Percentiles rank a stretch among this genome's conserved stretches.
Evolutionary conservation across 2,797 vertebrate genomes (phyloP).

Genomic region (Dendrocincla tyrannina): DNA sequence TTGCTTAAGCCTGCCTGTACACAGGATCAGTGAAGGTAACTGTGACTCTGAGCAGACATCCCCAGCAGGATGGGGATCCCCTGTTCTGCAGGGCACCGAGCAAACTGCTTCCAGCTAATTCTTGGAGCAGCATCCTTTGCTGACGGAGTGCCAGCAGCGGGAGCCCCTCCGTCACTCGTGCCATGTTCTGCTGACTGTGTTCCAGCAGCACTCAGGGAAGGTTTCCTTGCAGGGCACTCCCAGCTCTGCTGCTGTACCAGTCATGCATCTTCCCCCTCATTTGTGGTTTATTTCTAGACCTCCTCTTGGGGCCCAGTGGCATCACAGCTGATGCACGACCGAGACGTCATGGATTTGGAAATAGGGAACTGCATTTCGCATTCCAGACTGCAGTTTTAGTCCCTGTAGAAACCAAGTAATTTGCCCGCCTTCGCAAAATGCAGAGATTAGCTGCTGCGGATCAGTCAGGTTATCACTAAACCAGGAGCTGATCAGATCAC

Average conservation of each 20-base stretch:
- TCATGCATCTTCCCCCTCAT: not conserved
- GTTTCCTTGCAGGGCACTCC: not conserved
- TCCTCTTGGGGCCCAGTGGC: not conserved
- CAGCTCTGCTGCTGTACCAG: not conserved
- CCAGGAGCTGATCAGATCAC: not conserved
- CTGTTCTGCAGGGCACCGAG: not conserved
- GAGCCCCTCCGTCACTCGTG: not conserved
- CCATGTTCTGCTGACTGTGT: not conserved
- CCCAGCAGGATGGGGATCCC: too few species aligned
- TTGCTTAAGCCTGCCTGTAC: not conserved
- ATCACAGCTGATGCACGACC: not conserved
- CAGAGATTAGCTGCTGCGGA: not conserved
- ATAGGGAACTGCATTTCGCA: not conserved
- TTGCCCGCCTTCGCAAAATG: not conserved
- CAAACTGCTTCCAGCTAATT: not conserved
- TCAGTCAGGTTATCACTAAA: not conserved
- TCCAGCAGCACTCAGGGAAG: not conserved
- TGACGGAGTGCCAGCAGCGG: not conserved
- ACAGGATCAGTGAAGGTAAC: not conserved
- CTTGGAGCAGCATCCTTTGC: not conserved
- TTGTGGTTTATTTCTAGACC: not conserved
- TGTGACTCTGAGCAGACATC: not conserved
- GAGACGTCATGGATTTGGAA: not conserved
- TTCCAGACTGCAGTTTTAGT: not conserved
- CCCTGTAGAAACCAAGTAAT: not conserved